phyloP scores from a whole-genome alignment of 2,113 vertebrate species.

The Cariama cristata region DNA sequence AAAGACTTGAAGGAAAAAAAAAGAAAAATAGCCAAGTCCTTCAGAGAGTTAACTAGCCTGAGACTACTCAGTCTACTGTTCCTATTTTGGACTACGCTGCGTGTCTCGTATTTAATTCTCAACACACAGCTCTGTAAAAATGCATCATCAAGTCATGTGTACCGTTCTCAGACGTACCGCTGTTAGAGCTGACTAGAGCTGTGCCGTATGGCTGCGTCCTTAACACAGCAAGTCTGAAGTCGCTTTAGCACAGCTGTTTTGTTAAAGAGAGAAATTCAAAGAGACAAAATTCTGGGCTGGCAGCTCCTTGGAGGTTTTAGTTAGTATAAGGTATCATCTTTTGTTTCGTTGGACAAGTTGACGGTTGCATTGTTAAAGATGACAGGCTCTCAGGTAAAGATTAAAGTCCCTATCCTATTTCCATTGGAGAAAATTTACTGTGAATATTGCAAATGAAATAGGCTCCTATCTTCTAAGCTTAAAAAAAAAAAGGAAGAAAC shows the following conservation, averaged over 20 bases:
- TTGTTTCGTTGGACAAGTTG: neutral
- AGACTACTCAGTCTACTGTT: neutral
- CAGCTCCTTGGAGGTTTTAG: neutral
- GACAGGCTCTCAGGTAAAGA: neutral
- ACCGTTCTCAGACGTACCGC: neutral
- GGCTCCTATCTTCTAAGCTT: neutral
- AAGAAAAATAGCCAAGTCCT: neutral
- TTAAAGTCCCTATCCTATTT: neutral
- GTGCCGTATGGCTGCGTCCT: neutral
- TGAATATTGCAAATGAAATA: neutral
- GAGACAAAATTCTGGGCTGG: neutral
- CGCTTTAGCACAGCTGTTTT: neutral
- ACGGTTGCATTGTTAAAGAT: neutral
- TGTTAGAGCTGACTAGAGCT: neutral
- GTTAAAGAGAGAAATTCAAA: neutral
- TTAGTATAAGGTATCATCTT: neutral
- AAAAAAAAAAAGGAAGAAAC: neutral
- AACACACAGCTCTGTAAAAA: neutral
- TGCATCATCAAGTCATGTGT: neutral
- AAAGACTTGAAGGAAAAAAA: neutral
- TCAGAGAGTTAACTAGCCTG: neutral
- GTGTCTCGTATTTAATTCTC: neutral
- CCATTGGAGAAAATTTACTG: neutral
- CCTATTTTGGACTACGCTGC: neutral
- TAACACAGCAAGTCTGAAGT: neutral